Evolutionary conservation across 2,888 invertebrate genomes (phyloP), one percentile per base, ranked within the genome.

Genomic region (Clivina fossor): DNA sequence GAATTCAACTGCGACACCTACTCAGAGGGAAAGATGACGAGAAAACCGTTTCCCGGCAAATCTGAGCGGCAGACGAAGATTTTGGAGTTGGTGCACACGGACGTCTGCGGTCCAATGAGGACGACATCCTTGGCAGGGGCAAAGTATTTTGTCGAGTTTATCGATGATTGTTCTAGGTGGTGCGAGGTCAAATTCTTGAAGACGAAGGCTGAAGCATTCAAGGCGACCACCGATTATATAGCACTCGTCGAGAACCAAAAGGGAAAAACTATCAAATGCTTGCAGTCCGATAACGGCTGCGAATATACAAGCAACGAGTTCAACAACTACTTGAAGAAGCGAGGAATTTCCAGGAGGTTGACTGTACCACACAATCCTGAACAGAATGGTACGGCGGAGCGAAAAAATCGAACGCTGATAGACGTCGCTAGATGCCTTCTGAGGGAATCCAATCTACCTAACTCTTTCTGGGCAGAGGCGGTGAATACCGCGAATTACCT

Each of bases 391-490:
- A 38, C 58, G 1, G 56, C 60, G 2, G 60, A 61, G 26, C 43
- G n/a, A n/a, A n/a, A n/a, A n/a, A n/a, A n/a, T n/a, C n/a, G n/a
- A n/a, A n/a, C n/a, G n/a, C n/a, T n/a, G n/a, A n/a, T n/a, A n/a
- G n/a, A n/a, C n/a, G 63, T 57, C 13, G 65, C 65, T 1, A 58
- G 67, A 19, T 64, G 66, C 20, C 58, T 71, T 47, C 20, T 73
- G n/a, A 35, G 60, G 1, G 56, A 68, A n/a, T 58, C 65, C 1
- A 58, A 58, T 7, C 44, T 68, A 15, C 60, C 64, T 15, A 9
- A 55, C n/a, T 41, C n/a, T 8, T 64, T 69, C 37, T 72, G 70
- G 69, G 66, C 65, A 3, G 70, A 71, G 55, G 71, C 71, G 2
- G 60, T 68, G 5, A 60, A 60, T 22, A 65, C 64, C 8, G 66